These are phyloP conservation scores for Eurystomus glaucurus DNA, from an alignment of 2,797 vertebrate genomes.

Conservation along the genomic window DNA sequence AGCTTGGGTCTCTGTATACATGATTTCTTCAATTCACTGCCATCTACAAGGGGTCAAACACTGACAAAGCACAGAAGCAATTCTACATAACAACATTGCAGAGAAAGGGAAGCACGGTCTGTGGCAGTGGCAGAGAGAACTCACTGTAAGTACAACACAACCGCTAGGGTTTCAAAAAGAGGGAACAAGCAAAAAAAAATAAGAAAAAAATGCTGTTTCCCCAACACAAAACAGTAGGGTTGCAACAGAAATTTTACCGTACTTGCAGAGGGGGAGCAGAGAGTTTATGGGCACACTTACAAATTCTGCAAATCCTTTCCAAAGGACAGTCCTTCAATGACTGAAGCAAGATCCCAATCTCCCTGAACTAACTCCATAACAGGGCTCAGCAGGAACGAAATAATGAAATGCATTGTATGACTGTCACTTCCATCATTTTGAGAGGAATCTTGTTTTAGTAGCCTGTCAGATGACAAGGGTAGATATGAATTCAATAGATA, in stretches of 20 bases:
- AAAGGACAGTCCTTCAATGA: constrained; percentile 27
- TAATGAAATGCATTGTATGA: constrained; percentile 33
- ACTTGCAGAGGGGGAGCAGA: rapidly evolving
- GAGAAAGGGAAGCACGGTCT: neutral
- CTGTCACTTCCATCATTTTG: constrained; percentile 50
- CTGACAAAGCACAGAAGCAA: neutral
- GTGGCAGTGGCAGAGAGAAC: neutral
- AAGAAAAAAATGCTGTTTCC: neutral
- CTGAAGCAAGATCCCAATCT: constrained; percentile 43
- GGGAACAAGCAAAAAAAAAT: neutral
- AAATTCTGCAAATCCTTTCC: constrained; percentile 16
- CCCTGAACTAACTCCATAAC: neutral
- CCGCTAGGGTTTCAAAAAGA: neutral
- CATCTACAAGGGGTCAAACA: neutral
- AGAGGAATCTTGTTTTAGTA: constrained; percentile 68
- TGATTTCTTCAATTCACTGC: neutral
- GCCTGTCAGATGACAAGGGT: constrained; percentile 72
- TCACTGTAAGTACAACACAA: rapidly evolving
- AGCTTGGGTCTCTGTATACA: neutral
- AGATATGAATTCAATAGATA: constrained; percentile 70
- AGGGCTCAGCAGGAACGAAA: constrained; percentile 29
- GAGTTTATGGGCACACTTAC: neutral
- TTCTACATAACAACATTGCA: neutral
- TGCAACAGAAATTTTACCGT: neutral
- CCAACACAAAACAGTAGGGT: neutral